A percentile compares a stretch with the other conserved stretches of the same genome.
Conservation (phyloP, 2,888 invertebrate genomes). For the Drosophila ustulata region DNA sequence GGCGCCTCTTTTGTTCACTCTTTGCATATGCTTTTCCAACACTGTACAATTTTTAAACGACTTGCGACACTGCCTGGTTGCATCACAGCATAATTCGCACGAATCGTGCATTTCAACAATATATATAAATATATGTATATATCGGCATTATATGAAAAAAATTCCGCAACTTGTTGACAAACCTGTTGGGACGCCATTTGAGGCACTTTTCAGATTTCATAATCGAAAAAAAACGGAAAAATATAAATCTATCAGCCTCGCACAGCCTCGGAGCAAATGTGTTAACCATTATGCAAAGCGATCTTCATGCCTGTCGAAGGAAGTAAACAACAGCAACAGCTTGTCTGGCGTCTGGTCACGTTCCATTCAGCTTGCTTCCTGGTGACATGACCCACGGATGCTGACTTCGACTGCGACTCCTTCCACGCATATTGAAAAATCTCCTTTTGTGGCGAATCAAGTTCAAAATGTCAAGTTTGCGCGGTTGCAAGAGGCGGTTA, state of each 20-base stretch:
- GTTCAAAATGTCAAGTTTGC: conserved; percentile 79
- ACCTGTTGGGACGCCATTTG: conserved; percentile 59
- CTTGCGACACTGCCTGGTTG: conserved; percentile 29
- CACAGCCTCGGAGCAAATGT: conserved; percentile 42
- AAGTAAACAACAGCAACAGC: conserved; percentile 25
- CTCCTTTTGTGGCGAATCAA: conserved; percentile 48
- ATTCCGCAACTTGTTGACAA: conserved; percentile 51
- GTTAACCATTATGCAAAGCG: conserved; percentile 72
- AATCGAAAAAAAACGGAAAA: conserved; percentile 38
- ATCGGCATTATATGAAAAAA: conserved; percentile 8
- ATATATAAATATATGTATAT: neutral
- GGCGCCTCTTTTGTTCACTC: conserved; percentile 23
- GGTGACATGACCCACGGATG: conserved; percentile 32
- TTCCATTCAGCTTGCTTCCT: conserved; percentile 47
- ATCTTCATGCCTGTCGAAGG: conserved; percentile 42
- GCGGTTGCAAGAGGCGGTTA: conserved; percentile 17
- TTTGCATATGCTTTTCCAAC: conserved; percentile 46
- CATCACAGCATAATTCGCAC: conserved; percentile 41
- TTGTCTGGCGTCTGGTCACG: conserved; percentile 53
- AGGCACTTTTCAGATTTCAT: conserved; percentile 59
- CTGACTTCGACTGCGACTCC: neutral
- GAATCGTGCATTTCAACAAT: conserved; percentile 27
- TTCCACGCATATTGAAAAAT: conserved; percentile 8
- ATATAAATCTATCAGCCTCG: conserved; percentile 33
- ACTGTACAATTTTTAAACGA: conserved; percentile 13